These are phyloP conservation scores for Drosophila miranda DNA, from an alignment of 1,140 invertebrate species.

Conservation along the genomic window DNA sequence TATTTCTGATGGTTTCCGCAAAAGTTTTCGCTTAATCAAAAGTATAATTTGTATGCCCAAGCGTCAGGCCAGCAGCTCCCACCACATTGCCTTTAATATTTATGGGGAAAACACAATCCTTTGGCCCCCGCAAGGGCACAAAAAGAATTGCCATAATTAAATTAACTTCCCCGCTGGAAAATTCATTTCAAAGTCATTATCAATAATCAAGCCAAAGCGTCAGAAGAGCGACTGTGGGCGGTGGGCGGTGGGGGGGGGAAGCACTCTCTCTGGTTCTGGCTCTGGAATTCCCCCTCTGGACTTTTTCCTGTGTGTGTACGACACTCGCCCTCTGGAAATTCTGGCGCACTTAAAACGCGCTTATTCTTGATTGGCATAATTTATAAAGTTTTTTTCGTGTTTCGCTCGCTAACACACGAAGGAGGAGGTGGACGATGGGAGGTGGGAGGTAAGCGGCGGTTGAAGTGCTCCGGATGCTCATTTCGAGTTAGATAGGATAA, in stretches of 20 bases:
- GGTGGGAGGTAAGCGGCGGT: not conserved
- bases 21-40: constrained; percentile 12
- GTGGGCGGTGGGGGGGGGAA: no score
- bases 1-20: not conserved
- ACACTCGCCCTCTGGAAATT: constrained; percentile 53
- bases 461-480: constrained; percentile 20
- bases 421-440: not conserved
- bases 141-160: constrained; percentile 74
- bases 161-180: constrained; percentile 69
- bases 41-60: constrained; percentile 32
- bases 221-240: not conserved
- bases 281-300: constrained; percentile 7
- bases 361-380: constrained; percentile 80
- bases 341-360: constrained; percentile 74
- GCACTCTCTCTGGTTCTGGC: not conserved
- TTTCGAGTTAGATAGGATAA: constrained; percentile 28
- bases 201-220: constrained; percentile 63
- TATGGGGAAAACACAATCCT: constrained; percentile 7
- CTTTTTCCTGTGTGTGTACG: constrained; percentile 9
- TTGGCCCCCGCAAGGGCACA: constrained; percentile 17
- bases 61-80: not conserved
- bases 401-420: constrained; percentile 11
- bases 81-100: not conserved
- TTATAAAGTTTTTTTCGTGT: constrained; percentile 64
- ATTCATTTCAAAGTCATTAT: constrained; percentile 78